Evolutionary conservation across 2,888 invertebrate species (phyloP).

Genomic region (Graphium colonna): DNA sequence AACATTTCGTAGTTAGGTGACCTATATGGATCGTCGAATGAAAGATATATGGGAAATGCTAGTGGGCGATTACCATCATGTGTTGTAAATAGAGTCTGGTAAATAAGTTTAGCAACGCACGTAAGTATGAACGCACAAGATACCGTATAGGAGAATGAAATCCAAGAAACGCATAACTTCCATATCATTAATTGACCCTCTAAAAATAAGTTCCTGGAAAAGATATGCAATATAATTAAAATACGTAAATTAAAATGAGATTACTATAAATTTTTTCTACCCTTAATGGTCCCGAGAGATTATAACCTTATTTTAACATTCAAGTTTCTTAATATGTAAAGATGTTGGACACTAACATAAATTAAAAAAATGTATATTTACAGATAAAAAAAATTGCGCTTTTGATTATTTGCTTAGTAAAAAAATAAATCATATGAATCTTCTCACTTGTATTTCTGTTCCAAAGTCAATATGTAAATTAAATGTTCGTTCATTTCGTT

Average conservation of each 20-base stretch:
- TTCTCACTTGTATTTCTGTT: constrained; percentile 45
- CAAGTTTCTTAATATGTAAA: background rate
- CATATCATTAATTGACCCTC: constrained; percentile 52
- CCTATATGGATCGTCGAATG: constrained; percentile 51
- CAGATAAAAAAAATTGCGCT: too few species aligned
- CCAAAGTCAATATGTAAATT: constrained; percentile 40
- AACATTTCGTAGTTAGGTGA: constrained; percentile 61
- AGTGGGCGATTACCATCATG: constrained; percentile 49
- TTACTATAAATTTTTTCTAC: too few species aligned
- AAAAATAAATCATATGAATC: too few species aligned
- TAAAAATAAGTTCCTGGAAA: constrained; percentile 51
- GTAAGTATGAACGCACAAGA: constrained; percentile 33
- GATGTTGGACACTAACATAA: background rate
- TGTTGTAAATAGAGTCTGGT: constrained; percentile 46
- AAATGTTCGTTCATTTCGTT: constrained; percentile 51
- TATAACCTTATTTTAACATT: too few species aligned
- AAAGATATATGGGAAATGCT: constrained; percentile 57
- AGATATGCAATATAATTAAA: too few species aligned
- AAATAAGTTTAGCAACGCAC: constrained; percentile 38
- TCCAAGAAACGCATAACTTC: constrained; percentile 49
- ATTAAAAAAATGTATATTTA: too few species aligned
- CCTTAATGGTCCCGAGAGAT: too few species aligned
- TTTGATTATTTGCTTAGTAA: too few species aligned
- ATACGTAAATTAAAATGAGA: too few species aligned
- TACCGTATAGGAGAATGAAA: constrained; percentile 32